Evolutionary conservation across 2,113 vertebrate species (phyloP).

Genomic region (Willisornis vidua): DNA sequence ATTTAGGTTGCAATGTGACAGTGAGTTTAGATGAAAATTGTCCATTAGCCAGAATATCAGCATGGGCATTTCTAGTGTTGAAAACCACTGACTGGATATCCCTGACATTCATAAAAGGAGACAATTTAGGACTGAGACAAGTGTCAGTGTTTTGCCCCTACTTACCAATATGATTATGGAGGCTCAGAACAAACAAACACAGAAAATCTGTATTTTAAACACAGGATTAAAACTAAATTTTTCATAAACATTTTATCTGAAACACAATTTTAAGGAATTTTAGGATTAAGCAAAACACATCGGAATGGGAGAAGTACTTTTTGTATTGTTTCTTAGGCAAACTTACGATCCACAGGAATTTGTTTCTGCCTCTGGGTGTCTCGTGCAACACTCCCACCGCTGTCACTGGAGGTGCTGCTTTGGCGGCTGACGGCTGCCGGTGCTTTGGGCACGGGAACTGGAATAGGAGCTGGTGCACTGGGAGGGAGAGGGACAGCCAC

Average conservation of each 20-base stretch:
- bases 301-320: fast-evolving
- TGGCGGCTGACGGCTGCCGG: slow-evolving; percentile 74
- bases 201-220: not conserved
- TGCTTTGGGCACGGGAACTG: slow-evolving; percentile 55
- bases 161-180: fast-evolving
- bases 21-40: not conserved
- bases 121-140: not conserved
- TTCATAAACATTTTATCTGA: not conserved
- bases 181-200: fast-evolving
- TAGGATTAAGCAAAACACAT: not conserved
- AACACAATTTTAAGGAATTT: not conserved
- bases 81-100: not conserved
- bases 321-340: not conserved
- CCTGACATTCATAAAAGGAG: not conserved
- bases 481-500: slow-evolving; percentile 70
- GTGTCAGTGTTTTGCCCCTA: not conserved
- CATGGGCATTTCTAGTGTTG: not conserved
- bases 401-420: slow-evolving; percentile 84
- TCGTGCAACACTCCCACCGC: slow-evolving; percentile 68
- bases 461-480: slow-evolving; percentile 65
- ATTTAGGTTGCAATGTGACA: not conserved
- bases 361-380: slow-evolving; percentile 79
- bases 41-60: not conserved
- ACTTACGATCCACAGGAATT: slow-evolving; percentile 76
- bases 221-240: not conserved